Percentiles rank a stretch among this genome's conserved stretches.
Evolutionary conservation across 2,113 vertebrate genomes (phyloP).

Genomic region (Falcunculus frontatus): DNA sequence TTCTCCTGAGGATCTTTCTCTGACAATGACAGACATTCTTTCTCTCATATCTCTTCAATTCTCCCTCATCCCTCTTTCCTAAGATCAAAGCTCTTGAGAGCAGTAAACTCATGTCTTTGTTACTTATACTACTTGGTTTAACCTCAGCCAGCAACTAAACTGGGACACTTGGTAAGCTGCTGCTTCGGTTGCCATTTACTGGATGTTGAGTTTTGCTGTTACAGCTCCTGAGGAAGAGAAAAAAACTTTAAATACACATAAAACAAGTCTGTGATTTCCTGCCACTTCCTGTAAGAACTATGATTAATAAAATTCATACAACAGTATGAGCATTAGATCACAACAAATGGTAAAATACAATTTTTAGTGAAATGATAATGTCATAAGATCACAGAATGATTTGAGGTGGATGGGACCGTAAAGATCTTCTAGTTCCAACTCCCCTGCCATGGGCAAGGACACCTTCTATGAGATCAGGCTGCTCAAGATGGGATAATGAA

Average conservation of each 20-base stretch:
- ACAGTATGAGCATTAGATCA: neutral
- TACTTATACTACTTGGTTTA: neutral
- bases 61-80: neutral
- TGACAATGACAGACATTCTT: neutral
- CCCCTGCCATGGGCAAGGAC: neutral
- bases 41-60: neutral
- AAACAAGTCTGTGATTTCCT: neutral
- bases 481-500: neutral
- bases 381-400: neutral
- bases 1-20: neutral
- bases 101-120: neutral
- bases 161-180: neutral
- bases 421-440: neutral
- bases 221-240: neutral
- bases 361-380: neutral
- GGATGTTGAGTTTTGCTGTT: neutral
- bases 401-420: neutral
- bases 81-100: neutral
- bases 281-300: neutral
- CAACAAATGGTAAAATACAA: neutral
- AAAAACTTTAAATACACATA: neutral
- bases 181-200: neutral
- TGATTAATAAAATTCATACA: neutral
- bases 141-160: neutral
- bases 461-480: neutral